Conservation (phyloP, 2,888 invertebrate species). For the Pinctada fucata region DNA sequence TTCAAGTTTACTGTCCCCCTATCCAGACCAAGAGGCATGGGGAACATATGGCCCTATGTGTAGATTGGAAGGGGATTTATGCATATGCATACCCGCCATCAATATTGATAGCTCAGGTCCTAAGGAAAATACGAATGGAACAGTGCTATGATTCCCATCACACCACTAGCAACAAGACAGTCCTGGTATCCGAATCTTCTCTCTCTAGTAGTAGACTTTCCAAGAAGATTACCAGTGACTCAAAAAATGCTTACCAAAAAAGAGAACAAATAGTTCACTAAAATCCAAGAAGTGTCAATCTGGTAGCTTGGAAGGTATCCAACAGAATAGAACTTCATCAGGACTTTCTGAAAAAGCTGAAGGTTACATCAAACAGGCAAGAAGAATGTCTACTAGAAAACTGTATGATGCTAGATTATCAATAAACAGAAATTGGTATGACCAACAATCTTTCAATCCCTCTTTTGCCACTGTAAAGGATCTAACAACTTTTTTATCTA, state of each 20-base stretch:
- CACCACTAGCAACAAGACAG: not conserved
- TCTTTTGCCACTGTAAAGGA: slow-evolving; percentile 34
- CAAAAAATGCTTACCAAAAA: slow-evolving; percentile 29
- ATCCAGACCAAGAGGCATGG: not conserved
- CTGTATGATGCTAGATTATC: slow-evolving; percentile 38
- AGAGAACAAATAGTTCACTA: slow-evolving; percentile 36
- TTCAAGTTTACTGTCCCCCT: slow-evolving; percentile 5
- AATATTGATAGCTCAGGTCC: slow-evolving; percentile 9
- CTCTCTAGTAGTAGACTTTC: slow-evolving; percentile 25
- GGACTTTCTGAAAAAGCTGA: slow-evolving; percentile 40
- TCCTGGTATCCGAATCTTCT: slow-evolving; percentile 7
- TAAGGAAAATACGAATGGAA: slow-evolving; percentile 13
- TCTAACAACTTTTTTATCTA: slow-evolving; percentile 34
- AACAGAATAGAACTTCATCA: slow-evolving; percentile 19
- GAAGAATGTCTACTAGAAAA: slow-evolving; percentile 41
- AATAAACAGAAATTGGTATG: slow-evolving; percentile 46
- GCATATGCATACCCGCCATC: not conserved
- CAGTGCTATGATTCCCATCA: not conserved
- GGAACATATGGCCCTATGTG: slow-evolving; percentile 3
- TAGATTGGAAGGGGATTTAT: not conserved
- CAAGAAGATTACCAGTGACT: slow-evolving; percentile 15
- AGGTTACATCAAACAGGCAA: slow-evolving; percentile 31
- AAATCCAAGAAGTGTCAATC: slow-evolving; percentile 33
- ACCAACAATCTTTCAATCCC: slow-evolving; percentile 37
- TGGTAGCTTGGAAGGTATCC: slow-evolving; percentile 45